Conservation (phyloP, 2,113 vertebrate species). For the Petrocephalus microphthalmus region DNA sequence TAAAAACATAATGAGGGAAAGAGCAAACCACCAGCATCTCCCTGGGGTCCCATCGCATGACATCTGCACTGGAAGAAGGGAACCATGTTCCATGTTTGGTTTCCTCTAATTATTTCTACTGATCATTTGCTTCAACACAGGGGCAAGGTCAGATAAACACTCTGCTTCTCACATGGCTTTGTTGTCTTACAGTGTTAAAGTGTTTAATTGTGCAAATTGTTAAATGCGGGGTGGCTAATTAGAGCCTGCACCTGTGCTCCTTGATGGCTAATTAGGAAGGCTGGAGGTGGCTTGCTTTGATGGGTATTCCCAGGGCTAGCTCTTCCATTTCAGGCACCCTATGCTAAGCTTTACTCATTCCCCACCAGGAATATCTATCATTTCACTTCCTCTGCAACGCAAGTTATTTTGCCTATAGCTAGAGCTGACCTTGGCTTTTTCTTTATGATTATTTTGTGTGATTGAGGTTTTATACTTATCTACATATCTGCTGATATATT, state of each 20-base stretch:
- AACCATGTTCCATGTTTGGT: not conserved
- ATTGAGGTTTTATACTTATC: not conserved
- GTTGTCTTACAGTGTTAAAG: not conserved
- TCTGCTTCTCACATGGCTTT: not conserved
- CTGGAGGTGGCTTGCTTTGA: not conserved
- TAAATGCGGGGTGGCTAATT: not conserved
- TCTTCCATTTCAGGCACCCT: not conserved
- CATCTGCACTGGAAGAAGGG: not conserved
- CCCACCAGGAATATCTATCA: not conserved
- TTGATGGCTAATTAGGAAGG: not conserved
- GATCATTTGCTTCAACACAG: not conserved
- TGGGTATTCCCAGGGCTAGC: not conserved
- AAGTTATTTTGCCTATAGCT: not conserved
- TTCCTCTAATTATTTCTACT: not conserved
- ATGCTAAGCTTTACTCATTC: not conserved
- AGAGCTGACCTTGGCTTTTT: not conserved
- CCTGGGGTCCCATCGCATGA: not conserved
- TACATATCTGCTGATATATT: not conserved
- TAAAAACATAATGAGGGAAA: not conserved
- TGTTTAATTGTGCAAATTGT: not conserved
- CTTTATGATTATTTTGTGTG: not conserved
- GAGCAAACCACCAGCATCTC: not conserved
- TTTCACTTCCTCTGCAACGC: not conserved
- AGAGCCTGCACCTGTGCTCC: not conserved
- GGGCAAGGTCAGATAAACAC: not conserved